These are phyloP conservation scores for Apocheima hispidaria DNA, from an alignment of 2,888 invertebrate genomes.

Conservation along the genomic window DNA sequence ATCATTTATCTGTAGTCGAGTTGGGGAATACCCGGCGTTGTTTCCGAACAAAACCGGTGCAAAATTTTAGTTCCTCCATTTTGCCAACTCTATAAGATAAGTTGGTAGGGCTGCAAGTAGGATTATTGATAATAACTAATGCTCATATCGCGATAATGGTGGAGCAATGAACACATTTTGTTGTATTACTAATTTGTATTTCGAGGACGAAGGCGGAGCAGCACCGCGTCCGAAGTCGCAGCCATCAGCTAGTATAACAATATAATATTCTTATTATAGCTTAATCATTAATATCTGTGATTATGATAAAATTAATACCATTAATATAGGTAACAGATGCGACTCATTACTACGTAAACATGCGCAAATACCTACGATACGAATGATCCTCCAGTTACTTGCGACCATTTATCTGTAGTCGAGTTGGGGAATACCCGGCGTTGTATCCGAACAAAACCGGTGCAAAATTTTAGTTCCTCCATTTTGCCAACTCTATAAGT, in stretches of 20 bases:
- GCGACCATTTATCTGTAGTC: background rate
- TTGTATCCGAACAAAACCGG: background rate
- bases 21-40: background rate
- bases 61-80: background rate
- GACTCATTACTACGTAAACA: constrained; percentile 9
- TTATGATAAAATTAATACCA: too few relatives aligned
- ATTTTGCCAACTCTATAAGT: background rate
- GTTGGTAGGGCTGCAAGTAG: background rate
- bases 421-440: background rate
- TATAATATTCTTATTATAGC: background rate
- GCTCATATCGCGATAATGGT: constrained; percentile 10
- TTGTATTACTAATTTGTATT: too few relatives aligned
- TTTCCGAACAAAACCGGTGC: background rate
- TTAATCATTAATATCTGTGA: background rate
- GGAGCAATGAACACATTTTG: constrained; percentile 12
- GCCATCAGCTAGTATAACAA: too few relatives aligned
- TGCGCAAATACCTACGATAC: constrained; percentile 20
- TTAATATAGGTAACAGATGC: background rate
- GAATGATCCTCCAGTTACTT: constrained; percentile 7
- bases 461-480: background rate
- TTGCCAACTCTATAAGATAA: background rate
- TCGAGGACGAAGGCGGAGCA: too few relatives aligned
- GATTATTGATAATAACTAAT: background rate
- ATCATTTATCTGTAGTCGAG: background rate
- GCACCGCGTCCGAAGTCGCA: too few relatives aligned